Evolutionary conservation across 2,113 vertebrate genomes (phyloP).

Genomic region (Sterrhoptilus dennistouni): DNA sequence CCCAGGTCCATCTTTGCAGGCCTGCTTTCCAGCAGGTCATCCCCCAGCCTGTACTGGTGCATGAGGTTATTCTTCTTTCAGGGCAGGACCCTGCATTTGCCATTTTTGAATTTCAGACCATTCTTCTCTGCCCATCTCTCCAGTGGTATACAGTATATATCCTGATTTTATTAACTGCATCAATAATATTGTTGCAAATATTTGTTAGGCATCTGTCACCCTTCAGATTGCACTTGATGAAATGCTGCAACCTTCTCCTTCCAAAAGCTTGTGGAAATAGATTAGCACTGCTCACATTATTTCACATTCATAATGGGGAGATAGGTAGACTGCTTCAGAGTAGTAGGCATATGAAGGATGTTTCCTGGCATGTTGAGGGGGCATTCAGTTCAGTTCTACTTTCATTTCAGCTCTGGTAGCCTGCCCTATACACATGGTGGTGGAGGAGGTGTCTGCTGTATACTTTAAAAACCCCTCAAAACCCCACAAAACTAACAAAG

Average conservation of each 20-base stretch:
- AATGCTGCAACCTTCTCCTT: not conserved
- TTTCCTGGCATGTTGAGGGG: not conserved
- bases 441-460: not conserved
- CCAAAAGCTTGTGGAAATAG: not conserved
- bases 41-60: not conserved
- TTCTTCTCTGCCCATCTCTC: not conserved
- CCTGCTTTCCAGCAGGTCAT: not conserved
- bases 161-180: not conserved
- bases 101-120: not conserved
- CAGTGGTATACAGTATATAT: not conserved
- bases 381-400: not conserved
- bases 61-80: not conserved
- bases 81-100: not conserved
- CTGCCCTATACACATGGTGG: not conserved
- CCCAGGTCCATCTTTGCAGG: not conserved
- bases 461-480: not conserved
- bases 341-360: not conserved
- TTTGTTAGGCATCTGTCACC: not conserved
- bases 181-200: not conserved
- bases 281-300: not conserved
- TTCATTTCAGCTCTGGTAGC: not conserved
- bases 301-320: fast-evolving
- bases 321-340: not conserved
- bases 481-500: not conserved
- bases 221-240: not conserved